Base-by-base conservation (phyloP, 2,113 vertebrate species). In the Aix galericulata region DNA sequence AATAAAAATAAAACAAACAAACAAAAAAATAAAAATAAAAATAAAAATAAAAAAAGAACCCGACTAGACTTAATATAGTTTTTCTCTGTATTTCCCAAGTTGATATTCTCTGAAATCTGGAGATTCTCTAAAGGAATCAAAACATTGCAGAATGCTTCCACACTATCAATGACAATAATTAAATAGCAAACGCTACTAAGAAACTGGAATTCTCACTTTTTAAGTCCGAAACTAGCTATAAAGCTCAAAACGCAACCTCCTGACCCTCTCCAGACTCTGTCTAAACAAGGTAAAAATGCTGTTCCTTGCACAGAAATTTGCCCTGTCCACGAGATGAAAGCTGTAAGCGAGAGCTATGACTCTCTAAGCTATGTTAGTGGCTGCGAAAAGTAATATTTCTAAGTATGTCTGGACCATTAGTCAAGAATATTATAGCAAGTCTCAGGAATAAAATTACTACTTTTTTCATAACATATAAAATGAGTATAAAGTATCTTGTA, bases 61-160 rank as follows among this genome's bases (percentile, higher is more conserved):
- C 88, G 79, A 84, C 62, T 90, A 90, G 84, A 89, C 21, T 95
- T 89, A 27, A 7, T 46, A 82, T 16, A 78, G 75, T 56, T 72
- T 67, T 82, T 88, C 66, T 64, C 68, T 66, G 9, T 77, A 53
- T 64, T 60, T 91, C 27, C 74, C 72, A 69, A 74, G 40, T 26
- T 46, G 68, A 84, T 86, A 76, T 29, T 89, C 34, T 81, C 38
- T 0, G 0, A 46, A 86, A 81, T 0, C 0, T 67, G 46, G 46
- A 90, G 71, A 67, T 55, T 66, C 55, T 84, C 23, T 48, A 34
- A 67, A 71, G 17, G 25, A 88, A 71, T 40, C 58, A 88, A 63
- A 92, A 83, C 23, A 81, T 40, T 82, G 52, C 22, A 1, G 4
- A 94, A 67, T 46, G 25, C 50, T 89, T 73, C 42, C 23, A 89